Conservation (phyloP, 2,113 vertebrate genomes). For the Sturnira hondurensis region DNA sequence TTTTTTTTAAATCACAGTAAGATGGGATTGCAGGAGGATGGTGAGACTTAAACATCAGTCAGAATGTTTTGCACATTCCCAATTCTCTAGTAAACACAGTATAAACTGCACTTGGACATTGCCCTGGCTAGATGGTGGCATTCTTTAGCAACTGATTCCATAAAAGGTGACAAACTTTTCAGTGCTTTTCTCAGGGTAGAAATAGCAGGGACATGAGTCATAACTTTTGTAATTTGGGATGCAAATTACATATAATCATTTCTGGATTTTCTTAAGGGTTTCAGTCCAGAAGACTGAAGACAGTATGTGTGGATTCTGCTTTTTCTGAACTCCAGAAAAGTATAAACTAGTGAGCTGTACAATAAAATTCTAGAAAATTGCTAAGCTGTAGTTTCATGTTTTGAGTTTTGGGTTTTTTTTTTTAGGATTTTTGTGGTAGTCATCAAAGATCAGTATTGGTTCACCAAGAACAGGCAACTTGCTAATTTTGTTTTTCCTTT, state of each 20-base stretch:
- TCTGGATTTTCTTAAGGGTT: constrained; percentile 34
- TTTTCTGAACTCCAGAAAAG: constrained; percentile 24
- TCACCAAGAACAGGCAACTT: constrained; percentile 15
- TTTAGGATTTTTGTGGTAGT: constrained; percentile 1
- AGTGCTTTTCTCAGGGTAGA: constrained; percentile 5
- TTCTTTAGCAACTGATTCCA: background rate
- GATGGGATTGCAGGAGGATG: background rate
- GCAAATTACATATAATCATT: constrained; percentile 9
- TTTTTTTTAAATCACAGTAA: background rate
- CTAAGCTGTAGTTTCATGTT: background rate
- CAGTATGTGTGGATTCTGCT: constrained; percentile 4
- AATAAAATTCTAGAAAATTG: constrained; percentile 37
- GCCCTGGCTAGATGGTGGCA: background rate
- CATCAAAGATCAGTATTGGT: constrained; percentile 10
- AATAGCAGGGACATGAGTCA: background rate
- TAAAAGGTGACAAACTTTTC: constrained; percentile 8
- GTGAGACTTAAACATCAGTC: constrained; percentile 4
- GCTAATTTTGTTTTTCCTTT: constrained; percentile 37
- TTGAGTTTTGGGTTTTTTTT: background rate
- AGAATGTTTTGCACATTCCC: background rate
- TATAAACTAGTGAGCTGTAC: background rate
- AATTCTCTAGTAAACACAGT: background rate
- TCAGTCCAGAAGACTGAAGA: background rate
- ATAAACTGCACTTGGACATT: background rate
- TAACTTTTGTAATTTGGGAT: constrained; percentile 30